These are phyloP conservation scores for Dermolepida albohirtum DNA, from an alignment of 2,888 invertebrate genomes.

Conservation along the genomic window DNA sequence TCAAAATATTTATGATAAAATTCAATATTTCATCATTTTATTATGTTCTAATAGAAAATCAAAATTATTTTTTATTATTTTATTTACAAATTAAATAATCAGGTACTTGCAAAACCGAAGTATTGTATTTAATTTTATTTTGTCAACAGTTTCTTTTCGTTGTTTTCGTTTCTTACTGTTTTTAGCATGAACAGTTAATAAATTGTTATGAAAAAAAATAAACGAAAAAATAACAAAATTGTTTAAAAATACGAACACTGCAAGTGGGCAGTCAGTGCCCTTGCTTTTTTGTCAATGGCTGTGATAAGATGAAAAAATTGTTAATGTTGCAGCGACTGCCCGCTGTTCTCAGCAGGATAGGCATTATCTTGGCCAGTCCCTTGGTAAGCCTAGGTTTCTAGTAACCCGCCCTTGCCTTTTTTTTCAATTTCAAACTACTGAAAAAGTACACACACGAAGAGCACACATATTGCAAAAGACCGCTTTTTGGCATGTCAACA, in stretches of 20 bases:
- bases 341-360: slow-evolving; percentile 95
- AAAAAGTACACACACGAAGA: not conserved
- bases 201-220: not conserved
- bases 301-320: slow-evolving; percentile 60
- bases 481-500: no score
- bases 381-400: slow-evolving; percentile 79
- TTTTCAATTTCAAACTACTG: slow-evolving; percentile 18
- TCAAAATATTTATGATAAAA: no score
- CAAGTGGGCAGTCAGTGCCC: slow-evolving; percentile 37
- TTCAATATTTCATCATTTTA: no score
- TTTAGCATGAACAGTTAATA: no score
- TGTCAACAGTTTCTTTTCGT: not conserved
- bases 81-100: no score
- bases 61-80: no score
- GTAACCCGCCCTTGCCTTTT: slow-evolving; percentile 51
- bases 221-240: not conserved
- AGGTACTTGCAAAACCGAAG: no score
- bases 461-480: no score
- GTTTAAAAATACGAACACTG: slow-evolving; percentile 11
- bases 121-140: no score
- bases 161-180: not conserved
- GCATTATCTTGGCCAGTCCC: slow-evolving; percentile 95
- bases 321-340: slow-evolving; percentile 89
- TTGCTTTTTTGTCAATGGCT: slow-evolving; percentile 50
- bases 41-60: no score